Conservation (phyloP, 2,888 invertebrate genomes). For the Deilephila elpenor region DNA sequence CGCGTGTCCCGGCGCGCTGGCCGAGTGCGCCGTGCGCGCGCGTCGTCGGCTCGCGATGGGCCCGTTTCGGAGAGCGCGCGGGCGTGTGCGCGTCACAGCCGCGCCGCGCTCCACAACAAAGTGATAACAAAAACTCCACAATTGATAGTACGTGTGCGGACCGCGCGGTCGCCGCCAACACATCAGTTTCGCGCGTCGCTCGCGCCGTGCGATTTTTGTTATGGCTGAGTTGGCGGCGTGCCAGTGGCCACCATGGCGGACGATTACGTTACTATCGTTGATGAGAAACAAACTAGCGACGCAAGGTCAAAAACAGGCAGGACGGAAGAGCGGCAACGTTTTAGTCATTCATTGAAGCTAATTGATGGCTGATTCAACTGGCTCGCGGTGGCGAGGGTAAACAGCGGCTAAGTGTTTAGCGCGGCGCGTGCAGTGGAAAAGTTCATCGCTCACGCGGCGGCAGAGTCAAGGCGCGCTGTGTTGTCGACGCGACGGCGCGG, state of each 20-base stretch:
- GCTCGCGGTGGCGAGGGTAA: conserved; percentile 18
- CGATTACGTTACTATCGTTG: conserved; percentile 57
- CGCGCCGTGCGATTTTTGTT: conserved; percentile 58
- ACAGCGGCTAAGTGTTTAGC: conserved; percentile 5
- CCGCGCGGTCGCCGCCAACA: conserved; percentile 53
- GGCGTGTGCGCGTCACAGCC: conserved; percentile 69
- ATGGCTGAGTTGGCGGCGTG: conserved; percentile 63
- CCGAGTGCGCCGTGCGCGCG: conserved; percentile 58
- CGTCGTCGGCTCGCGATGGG: conserved; percentile 47
- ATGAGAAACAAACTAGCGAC: conserved; percentile 59
- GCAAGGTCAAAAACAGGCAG: conserved; percentile 61
- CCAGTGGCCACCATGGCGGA: conserved; percentile 61
- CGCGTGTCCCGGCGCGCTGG: conserved; percentile 68
- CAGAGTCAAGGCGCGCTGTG: conserved; percentile 47
- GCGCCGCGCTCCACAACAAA: conserved; percentile 63
- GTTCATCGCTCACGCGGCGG: conserved; percentile 36
- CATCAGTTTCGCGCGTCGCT: conserved; percentile 58
- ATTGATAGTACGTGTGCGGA: conserved; percentile 64
- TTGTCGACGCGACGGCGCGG: conserved; percentile 40
- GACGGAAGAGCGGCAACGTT: conserved; percentile 44
- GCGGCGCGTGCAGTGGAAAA: conserved; percentile 30
- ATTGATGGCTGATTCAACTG: conserved; percentile 20
- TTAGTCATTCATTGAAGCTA: conserved; percentile 32
- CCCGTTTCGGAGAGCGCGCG: conserved; percentile 65
- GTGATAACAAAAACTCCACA: conserved; percentile 76